phyloP scores from a whole-genome alignment of 2,888 invertebrate genomes.

The Meganola albula region DNA sequence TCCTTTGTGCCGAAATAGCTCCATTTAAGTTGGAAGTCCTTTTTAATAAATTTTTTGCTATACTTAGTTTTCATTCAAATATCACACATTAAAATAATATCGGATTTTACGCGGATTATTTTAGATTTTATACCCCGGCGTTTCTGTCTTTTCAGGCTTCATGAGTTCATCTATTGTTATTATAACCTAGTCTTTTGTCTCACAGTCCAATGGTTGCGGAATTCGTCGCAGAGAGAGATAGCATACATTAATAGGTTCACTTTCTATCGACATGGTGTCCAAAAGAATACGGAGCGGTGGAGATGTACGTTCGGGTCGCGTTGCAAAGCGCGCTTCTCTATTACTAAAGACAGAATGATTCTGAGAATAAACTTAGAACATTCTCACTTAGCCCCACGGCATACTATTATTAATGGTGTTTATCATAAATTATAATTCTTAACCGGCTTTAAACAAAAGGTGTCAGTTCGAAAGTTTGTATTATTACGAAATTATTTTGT shows the following conservation, averaged over 20 bases:
- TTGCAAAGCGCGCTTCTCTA: neutral
- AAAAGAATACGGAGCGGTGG: conserved; percentile 10
- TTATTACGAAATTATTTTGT: too few relatives aligned
- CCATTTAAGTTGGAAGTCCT: too few relatives aligned
- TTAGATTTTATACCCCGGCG: too few relatives aligned
- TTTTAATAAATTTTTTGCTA: too few relatives aligned
- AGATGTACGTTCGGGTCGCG: conserved; percentile 1
- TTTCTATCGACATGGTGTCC: conserved; percentile 16
- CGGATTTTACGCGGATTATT: too few relatives aligned
- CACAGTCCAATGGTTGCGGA: conserved; percentile 15
- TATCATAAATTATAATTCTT: conserved; percentile 2
- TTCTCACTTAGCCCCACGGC: conserved; percentile 2
- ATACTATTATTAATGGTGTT: conserved; percentile 3
- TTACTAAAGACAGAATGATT: neutral
- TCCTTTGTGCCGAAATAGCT: too few relatives aligned
- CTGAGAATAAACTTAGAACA: neutral
- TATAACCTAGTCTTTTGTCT: neutral
- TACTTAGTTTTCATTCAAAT: too few relatives aligned
- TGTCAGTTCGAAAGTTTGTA: too few relatives aligned
- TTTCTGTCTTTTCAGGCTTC: too few relatives aligned
- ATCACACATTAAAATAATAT: too few relatives aligned
- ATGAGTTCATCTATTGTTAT: too few relatives aligned
- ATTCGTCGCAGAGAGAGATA: conserved; percentile 18
- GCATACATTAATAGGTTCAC: conserved; percentile 28
- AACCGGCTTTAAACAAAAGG: too few relatives aligned